Conservation (phyloP, 1,140 invertebrate genomes). For the Chlorops oryzae region DNA sequence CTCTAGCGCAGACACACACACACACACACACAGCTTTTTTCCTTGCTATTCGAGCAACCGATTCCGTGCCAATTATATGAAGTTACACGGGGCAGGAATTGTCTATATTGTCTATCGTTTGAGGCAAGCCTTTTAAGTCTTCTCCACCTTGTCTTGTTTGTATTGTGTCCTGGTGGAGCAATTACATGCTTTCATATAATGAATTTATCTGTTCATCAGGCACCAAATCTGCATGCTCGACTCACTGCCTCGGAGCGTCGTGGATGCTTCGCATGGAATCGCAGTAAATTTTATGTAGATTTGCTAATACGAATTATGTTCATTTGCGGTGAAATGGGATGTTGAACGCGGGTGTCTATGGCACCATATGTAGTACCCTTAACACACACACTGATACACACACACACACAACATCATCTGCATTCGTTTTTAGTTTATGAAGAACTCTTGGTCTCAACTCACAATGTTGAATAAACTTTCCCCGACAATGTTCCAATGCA, state of each 20-base stretch:
- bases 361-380: background rate
- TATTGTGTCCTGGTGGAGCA: constrained; percentile 41
- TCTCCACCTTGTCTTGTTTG: no score
- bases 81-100: no score
- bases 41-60: no score
- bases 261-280: constrained; percentile 12
- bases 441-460: constrained; percentile 19
- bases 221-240: constrained; percentile 13
- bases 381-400: background rate
- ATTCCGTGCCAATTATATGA: no score
- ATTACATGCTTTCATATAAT: constrained; percentile 48
- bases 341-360: background rate
- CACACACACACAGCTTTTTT: no score
- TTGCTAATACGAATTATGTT: constrained; percentile 44
- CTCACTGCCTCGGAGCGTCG: no score
- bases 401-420: background rate
- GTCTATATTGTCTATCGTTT: no score
- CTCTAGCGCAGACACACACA: no score
- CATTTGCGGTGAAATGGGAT: constrained; percentile 23
- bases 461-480: no score
- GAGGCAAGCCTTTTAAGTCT: no score
- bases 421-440: constrained; percentile 23
- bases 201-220: constrained; percentile 48
- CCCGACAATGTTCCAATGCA: no score
- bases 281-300: constrained; percentile 47